Percentiles rank a stretch among this genome's conserved stretches.
These are phyloP conservation scores for Notodromas monacha DNA, from an alignment of 2,888 invertebrate genomes.

Conservation along the genomic window DNA sequence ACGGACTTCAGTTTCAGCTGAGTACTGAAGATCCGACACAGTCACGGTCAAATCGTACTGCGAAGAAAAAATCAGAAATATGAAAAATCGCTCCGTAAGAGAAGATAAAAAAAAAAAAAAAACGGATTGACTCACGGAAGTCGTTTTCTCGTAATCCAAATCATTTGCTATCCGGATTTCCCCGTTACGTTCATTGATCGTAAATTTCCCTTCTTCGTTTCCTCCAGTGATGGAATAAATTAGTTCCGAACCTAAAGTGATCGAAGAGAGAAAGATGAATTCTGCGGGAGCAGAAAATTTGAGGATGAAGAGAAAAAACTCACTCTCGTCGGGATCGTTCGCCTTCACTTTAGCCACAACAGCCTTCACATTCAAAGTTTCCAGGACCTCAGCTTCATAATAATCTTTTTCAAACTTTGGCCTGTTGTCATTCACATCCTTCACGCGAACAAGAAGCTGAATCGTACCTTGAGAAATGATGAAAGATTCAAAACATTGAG, in stretches of 20 bases:
- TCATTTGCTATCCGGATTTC: background rate
- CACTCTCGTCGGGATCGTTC: background rate
- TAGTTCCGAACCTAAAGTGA: background rate
- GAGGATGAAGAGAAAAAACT: background rate
- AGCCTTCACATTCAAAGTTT: background rate
- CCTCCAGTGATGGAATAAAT: conserved; percentile 1
- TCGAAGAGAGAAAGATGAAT: background rate
- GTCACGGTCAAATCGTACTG: too few species aligned
- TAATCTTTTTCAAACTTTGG: background rate
- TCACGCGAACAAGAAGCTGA: background rate
- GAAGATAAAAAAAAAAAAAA: too few species aligned
- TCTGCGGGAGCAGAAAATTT: background rate
- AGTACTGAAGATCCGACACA: too few species aligned
- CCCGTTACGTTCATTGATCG: background rate
- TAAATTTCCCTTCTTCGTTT: background rate
- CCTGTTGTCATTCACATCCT: background rate
- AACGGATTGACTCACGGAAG: too few species aligned
- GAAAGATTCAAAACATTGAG: conserved; percentile 1
- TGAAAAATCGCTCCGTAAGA: too few species aligned
- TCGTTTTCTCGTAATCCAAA: conserved; percentile 1
- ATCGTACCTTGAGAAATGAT: too few species aligned
- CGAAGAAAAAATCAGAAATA: too few species aligned
- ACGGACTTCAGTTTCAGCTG: too few species aligned
- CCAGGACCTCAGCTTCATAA: conserved; percentile 1
- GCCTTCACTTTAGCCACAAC: background rate